These are phyloP conservation scores for Amphimallon solstitiale DNA, from an alignment of 2,888 invertebrate species.

Conservation along the genomic window DNA sequence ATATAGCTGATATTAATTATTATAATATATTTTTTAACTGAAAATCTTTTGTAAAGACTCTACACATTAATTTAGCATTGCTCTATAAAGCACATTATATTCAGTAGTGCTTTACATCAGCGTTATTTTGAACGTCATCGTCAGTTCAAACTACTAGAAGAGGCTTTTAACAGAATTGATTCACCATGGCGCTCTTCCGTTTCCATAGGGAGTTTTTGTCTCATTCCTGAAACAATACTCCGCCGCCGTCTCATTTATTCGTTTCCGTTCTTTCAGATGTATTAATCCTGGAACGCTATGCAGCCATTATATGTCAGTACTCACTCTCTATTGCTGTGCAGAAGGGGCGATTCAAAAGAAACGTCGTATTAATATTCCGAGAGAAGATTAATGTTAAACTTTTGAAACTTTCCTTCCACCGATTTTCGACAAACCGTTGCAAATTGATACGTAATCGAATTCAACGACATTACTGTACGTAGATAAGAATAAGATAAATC, in stretches of 20 bases:
- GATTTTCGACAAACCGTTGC: constrained; percentile 25
- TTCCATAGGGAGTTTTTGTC: constrained; percentile 44
- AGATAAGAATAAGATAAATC: too few relatives aligned
- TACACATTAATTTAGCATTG: too few relatives aligned
- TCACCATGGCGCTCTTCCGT: constrained; percentile 46
- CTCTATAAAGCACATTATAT: too few relatives aligned
- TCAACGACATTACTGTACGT: constrained; percentile 24
- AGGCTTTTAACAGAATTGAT: constrained; percentile 52
- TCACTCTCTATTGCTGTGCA: constrained; percentile 42
- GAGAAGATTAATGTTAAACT: constrained; percentile 41
- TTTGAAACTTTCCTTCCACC: constrained; percentile 34
- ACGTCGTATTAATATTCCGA: constrained; percentile 32
- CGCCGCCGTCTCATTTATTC: constrained; percentile 47
- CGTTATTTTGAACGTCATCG: constrained; percentile 39
- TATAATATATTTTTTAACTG: too few relatives aligned
- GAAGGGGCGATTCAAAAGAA: constrained; percentile 36
- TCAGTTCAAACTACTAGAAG: constrained; percentile 46
- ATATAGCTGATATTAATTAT: too few relatives aligned
- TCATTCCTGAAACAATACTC: constrained; percentile 46
- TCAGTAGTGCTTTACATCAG: background rate
- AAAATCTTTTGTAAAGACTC: too few relatives aligned
- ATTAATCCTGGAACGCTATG: constrained; percentile 47
- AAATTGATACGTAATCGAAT: constrained; percentile 37
- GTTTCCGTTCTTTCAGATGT: constrained; percentile 47
- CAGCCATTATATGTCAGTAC: constrained; percentile 45